Evolutionary conservation across 2,113 vertebrate species (phyloP).

Genomic region (Leucoraja erinaceus): DNA sequence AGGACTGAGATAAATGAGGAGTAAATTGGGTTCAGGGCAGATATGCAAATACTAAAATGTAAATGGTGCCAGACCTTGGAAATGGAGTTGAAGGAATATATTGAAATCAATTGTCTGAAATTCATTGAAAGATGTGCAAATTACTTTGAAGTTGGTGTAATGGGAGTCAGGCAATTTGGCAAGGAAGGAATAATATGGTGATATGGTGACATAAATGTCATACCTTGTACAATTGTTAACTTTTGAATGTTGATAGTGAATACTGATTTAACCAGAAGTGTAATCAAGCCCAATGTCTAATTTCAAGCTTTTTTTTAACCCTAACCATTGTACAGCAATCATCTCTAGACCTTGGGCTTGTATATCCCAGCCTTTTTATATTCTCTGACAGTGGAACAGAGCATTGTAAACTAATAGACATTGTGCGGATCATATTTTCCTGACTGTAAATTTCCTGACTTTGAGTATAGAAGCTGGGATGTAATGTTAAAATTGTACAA

Average conservation of each 20-base stretch:
- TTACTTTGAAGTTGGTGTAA: background rate
- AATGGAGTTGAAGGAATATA: too few relatives aligned
- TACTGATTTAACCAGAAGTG: background rate
- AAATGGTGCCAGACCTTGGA: too few relatives aligned
- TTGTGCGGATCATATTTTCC: background rate
- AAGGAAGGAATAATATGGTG: background rate
- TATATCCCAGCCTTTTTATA: too few relatives aligned
- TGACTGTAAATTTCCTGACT: too few relatives aligned
- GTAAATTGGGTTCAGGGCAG: too few relatives aligned
- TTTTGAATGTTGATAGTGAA: background rate
- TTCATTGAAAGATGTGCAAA: too few relatives aligned
- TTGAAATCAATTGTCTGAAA: too few relatives aligned
- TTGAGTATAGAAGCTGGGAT: too few relatives aligned
- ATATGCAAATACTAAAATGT: too few relatives aligned
- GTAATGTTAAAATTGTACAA: too few relatives aligned
- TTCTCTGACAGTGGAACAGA: background rate
- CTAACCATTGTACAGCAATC: too few relatives aligned
- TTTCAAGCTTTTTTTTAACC: background rate
- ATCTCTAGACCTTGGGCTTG: too few relatives aligned
- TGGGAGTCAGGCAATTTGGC: background rate
- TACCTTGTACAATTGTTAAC: background rate
- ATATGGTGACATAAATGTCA: background rate
- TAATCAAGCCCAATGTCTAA: background rate
- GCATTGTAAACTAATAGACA: background rate
- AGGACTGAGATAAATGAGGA: background rate